Conservation (phyloP, 2,113 vertebrate species). For the Oenanthe melanoleuca region DNA sequence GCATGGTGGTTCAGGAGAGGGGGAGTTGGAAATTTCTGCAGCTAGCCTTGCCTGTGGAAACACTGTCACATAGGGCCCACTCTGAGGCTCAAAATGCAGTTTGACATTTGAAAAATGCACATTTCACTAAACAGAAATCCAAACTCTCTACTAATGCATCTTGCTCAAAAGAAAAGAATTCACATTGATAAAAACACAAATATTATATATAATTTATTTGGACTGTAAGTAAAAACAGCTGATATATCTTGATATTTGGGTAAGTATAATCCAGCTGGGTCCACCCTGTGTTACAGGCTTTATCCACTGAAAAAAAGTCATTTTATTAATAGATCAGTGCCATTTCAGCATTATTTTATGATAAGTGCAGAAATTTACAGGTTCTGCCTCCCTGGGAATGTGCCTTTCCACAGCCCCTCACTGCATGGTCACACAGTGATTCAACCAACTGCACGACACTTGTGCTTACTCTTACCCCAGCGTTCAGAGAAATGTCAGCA, state of each 20-base stretch:
- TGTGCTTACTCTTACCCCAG: not conserved
- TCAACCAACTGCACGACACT: not conserved
- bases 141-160: not conserved
- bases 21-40: not conserved
- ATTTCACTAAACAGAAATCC: conserved; percentile 3
- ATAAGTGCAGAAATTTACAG: not conserved
- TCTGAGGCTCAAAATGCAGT: not conserved
- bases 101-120: conserved; percentile 7
- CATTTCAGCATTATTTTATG: not conserved
- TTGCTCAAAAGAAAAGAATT: not conserved
- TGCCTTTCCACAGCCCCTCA: not conserved
- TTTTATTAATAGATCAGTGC: not conserved
- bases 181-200: not conserved
- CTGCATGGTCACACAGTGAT: not conserved
- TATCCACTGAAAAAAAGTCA: not conserved
- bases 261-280: not conserved
- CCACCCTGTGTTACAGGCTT: not conserved
- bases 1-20: not conserved
- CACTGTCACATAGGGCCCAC: not conserved
- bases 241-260: not conserved
- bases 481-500: not conserved
- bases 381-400: not conserved
- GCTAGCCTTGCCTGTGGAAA: not conserved
- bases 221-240: not conserved
- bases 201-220: not conserved